These are phyloP conservation scores for Gnathonemus echidnorhynchus DNA, from an alignment of 2,113 vertebrate species.

Conservation along the genomic window DNA sequence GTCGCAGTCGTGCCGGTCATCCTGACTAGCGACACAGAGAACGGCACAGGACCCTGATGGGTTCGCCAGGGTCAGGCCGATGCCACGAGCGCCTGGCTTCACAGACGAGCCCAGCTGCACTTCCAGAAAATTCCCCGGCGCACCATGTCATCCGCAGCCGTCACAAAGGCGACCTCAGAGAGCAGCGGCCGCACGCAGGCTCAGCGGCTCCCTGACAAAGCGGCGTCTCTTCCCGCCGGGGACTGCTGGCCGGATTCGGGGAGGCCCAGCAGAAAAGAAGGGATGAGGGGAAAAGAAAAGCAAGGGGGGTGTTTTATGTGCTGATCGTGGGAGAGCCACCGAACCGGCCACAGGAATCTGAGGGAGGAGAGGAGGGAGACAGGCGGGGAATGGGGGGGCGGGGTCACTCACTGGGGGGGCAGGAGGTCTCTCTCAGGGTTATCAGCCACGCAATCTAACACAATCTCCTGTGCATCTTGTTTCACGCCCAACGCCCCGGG, in stretches of 20 bases:
- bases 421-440: background rate
- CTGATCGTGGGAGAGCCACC: conserved; percentile 4
- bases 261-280: background rate
- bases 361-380: background rate
- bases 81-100: background rate
- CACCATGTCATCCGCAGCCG: conserved; percentile 19
- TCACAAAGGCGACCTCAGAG: conserved; percentile 1
- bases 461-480: conserved; percentile 11
- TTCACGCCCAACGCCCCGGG: conserved; percentile 27
- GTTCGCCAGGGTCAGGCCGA: background rate
- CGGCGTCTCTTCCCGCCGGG: conserved; percentile 14
- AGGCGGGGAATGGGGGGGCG: background rate
- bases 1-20: background rate
- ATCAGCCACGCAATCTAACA: background rate
- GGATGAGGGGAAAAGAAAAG: background rate
- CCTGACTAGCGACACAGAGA: background rate
- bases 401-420: background rate
- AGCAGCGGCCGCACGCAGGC: background rate
- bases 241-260: conserved; percentile 9
- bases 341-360: conserved; percentile 2
- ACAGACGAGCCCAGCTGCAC: background rate
- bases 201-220: background rate
- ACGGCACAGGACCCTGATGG: background rate
- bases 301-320: conserved; percentile 6
- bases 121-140: background rate